Evolutionary conservation across 2,797 vertebrate species (phyloP).

Genomic region (Pseudochirops cupreus): DNA sequence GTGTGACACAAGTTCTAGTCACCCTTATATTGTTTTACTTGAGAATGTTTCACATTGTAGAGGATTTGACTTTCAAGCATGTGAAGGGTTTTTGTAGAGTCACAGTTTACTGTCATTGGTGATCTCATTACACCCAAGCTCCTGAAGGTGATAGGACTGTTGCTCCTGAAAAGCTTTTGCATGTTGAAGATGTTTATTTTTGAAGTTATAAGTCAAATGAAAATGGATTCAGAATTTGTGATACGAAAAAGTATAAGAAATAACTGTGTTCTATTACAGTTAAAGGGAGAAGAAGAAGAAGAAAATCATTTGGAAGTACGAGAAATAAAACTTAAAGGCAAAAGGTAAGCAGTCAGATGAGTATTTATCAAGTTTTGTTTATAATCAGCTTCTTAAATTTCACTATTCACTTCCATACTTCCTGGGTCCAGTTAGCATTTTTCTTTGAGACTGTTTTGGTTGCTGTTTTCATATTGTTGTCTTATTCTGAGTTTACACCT

Average conservation of each 20-base stretch:
- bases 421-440: background rate
- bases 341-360: constrained; percentile 86
- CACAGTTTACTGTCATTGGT: background rate
- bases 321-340: constrained; percentile 91
- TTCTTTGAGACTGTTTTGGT: too few relatives aligned
- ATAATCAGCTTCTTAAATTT: background rate
- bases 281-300: constrained; percentile 96
- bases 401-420: background rate
- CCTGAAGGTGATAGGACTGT: background rate
- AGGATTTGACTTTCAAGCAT: background rate
- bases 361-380: background rate
- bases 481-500: too few relatives aligned
- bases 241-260: constrained; percentile 4
- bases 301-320: constrained; percentile 92
- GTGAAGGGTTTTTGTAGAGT: background rate
- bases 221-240: constrained; percentile 36
- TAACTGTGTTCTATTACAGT: constrained; percentile 83
- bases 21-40: background rate
- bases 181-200: background rate
- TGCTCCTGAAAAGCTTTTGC: background rate
- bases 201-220: background rate
- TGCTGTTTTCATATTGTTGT: too few relatives aligned
- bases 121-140: background rate
- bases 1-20: background rate
- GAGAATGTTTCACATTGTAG: background rate